Evolutionary conservation across 1,140 invertebrate species (phyloP).

Genomic region (Mycetomoellerius zeteki): DNA sequence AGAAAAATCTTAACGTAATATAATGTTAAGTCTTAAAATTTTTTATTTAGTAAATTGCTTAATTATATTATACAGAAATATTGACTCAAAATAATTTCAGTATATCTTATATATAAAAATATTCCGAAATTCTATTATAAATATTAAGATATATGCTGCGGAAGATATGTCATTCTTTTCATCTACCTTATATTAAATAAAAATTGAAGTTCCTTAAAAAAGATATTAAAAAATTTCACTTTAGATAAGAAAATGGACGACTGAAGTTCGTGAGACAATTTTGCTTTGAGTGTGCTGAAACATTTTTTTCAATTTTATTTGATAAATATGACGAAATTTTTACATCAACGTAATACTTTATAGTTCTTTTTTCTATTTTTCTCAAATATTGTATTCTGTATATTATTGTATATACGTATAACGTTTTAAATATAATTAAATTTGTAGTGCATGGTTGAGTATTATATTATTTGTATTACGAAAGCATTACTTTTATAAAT

Average conservation of each 20-base stretch:
- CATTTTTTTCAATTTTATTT: slow-evolving; percentile 1
- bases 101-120: neutral
- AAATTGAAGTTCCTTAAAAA: neutral
- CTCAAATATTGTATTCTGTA: neutral
- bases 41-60: neutral
- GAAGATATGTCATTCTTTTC: too few species aligned
- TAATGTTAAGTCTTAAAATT: neutral
- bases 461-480: neutral
- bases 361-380: neutral
- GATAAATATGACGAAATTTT: neutral
- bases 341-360: neutral
- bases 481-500: too few species aligned
- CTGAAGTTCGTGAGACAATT: neutral
- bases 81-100: neutral
- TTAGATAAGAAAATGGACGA: neutral
- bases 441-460: neutral
- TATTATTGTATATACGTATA: neutral
- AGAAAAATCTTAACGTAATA: neutral
- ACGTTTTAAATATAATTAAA: neutral
- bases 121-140: neutral
- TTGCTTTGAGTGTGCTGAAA: neutral
- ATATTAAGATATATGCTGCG: too few species aligned
- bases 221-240: neutral
- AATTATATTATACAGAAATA: neutral
- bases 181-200: neutral